phyloP scores from a whole-genome alignment of 2,113 vertebrate genomes.

The Nerophis lumbriciformis region DNA sequence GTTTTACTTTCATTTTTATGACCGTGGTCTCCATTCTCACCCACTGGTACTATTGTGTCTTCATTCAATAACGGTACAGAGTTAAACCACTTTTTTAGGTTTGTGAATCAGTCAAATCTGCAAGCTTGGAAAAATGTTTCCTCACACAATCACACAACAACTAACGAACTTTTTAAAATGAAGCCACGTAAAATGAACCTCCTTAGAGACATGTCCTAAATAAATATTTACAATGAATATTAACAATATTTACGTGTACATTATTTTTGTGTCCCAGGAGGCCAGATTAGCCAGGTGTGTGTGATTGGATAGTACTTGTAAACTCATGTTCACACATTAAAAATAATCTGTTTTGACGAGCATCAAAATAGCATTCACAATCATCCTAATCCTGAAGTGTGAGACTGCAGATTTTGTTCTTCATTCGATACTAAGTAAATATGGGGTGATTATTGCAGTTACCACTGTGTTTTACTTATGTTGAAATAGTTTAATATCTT shows the following conservation, averaged over 20 bases:
- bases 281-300: neutral
- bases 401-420: too few relatives aligned
- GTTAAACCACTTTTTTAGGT: neutral
- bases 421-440: too few relatives aligned
- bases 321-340: neutral
- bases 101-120: neutral
- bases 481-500: too few relatives aligned
- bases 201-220: too few relatives aligned
- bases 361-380: neutral
- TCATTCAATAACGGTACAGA: neutral
- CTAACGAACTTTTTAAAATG: too few relatives aligned
- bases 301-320: neutral
- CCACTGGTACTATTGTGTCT: neutral
- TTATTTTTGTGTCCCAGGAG: neutral
- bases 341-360: neutral
- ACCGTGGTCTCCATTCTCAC: neutral
- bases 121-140: neutral
- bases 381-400: neutral
- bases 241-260: too few relatives aligned
- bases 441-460: too few relatives aligned
- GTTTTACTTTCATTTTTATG: neutral
- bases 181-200: too few relatives aligned
- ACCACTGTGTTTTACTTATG: too few relatives aligned
- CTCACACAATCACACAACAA: neutral
- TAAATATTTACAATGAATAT: too few relatives aligned